A percentile compares a stretch with the other conserved stretches of the same genome.
Evolutionary conservation across 1,140 invertebrate species (phyloP).

Genomic region (fruit fly (Drosophila melanogaster)): DNA sequence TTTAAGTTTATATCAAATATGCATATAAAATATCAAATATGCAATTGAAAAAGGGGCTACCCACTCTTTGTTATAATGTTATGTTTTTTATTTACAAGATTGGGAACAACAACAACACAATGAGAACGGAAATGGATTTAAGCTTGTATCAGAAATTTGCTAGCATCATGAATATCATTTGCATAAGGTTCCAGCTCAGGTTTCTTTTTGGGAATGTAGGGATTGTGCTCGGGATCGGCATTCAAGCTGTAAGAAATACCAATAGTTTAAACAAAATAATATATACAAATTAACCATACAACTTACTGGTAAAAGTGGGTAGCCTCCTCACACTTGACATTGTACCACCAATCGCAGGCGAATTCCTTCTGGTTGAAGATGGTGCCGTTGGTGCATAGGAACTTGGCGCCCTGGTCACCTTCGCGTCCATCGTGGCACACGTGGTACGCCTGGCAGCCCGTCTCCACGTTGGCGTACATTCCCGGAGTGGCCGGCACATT

Average conservation of each 20-base stretch:
- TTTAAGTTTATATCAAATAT: too few relatives aligned
- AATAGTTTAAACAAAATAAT: constrained; percentile 27
- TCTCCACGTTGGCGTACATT: constrained; percentile 94
- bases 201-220: constrained; percentile 90
- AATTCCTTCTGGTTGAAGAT: constrained; percentile 95
- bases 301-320: constrained; percentile 82
- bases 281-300: constrained; percentile 10
- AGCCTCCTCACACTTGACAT: constrained; percentile 92
- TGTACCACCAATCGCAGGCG: constrained; percentile 97
- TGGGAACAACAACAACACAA: constrained; percentile 56
- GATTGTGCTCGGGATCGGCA: constrained; percentile 91
- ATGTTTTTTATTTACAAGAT: constrained; percentile 64
- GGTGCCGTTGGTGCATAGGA: constrained; percentile 95
- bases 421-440: constrained; percentile 93
- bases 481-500: constrained; percentile 91
- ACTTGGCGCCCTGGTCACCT: constrained; percentile 91
- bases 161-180: constrained; percentile 47
- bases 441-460: constrained; percentile 94
- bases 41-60: too few relatives aligned
- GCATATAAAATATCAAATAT: too few relatives aligned
- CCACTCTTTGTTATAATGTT: too few relatives aligned
- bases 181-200: constrained; percentile 66
- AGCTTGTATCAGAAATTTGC: constrained; percentile 84
- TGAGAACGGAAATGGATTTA: constrained; percentile 27
- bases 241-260: constrained; percentile 87